A percentile compares a stretch with the other conserved stretches of the same genome.
Conservation (phyloP, 2,113 vertebrate genomes). For the Carlito syrichta region DNA sequence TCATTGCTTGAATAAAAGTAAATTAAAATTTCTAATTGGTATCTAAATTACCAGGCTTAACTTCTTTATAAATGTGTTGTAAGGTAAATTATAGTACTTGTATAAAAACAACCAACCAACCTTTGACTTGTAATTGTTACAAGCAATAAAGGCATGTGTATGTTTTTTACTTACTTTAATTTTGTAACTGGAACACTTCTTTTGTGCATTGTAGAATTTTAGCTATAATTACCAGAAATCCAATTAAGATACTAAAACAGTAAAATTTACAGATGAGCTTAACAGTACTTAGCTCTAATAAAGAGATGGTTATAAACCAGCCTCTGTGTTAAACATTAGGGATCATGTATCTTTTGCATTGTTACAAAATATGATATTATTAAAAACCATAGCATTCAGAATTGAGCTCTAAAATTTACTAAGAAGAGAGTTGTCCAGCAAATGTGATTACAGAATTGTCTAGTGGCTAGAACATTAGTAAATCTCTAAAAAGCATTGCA, state of each 20-base stretch:
- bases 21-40: constrained; percentile 35
- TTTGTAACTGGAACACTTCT: background rate
- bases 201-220: background rate
- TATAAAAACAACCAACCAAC: background rate
- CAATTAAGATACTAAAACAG: constrained; percentile 25
- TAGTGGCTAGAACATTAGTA: background rate
- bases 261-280: constrained; percentile 52
- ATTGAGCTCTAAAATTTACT: background rate
- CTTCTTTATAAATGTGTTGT: background rate
- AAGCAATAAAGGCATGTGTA: background rate
- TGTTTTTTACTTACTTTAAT: background rate
- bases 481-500: background rate
- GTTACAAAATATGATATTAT: background rate
- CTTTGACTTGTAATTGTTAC: background rate
- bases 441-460: background rate
- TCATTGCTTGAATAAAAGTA: constrained; percentile 26
- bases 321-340: background rate
- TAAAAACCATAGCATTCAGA: background rate
- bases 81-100: constrained; percentile 13
- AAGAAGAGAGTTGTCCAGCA: background rate
- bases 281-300: background rate
- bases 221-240: constrained; percentile 3
- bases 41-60: constrained; percentile 3
- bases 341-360: background rate
- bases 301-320: background rate